Evolutionary conservation across 2,888 invertebrate species (phyloP), one percentile per base, ranked within the genome.

Genomic region (Stenoptilia bipunctidactyla): DNA sequence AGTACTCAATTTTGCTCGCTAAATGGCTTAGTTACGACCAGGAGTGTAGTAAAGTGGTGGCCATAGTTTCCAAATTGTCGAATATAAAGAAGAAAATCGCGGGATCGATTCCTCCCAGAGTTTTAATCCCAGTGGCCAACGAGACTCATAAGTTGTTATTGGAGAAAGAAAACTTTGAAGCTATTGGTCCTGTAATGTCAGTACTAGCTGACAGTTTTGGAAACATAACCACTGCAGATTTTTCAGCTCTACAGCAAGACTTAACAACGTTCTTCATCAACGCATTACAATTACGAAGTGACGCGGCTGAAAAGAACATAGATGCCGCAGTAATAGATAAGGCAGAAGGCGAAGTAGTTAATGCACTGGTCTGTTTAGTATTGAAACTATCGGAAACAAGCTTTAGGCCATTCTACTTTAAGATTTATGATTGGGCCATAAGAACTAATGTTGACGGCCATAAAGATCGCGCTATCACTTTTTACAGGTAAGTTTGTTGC

Each of bases 351-450:
- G 86, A 89, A 55, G 88, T 94, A 0, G 88, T 94, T 1, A 88
- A 91, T 49, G 89, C 94, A 0, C 74, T 97, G n/a, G 90, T 92
- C 1, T 85, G 89, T 37, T 85, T 96, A 53, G 90, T 96, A 15
- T 73, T 97, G 38, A 96, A 96, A 69, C 75, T 97, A 15, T 96
- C 96, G 0, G 97, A 97, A 68, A 89, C 90, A 1, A 90, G 90
- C 33, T 98, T 98, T 72, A 88, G 93, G 45, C 96, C 97, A 0
- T 86, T 97, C 54, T 96, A 94, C 69, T 90, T 91, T 55, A 90
- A 91, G 76, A 85, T 97, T 12, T 94, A 91, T 63, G 92, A 93
- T 58, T 97, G 97, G 97, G 93, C 95, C 0, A 85, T 89, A 34
- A 85, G 89, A 46, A 79, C 83, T 41, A 85, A 88, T 45, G 77